Percentiles rank a stretch among this genome's conserved stretches.
Evolutionary conservation across 1,140 invertebrate genomes (phyloP).

Genomic region (Sminthurides bifidus): DNA sequence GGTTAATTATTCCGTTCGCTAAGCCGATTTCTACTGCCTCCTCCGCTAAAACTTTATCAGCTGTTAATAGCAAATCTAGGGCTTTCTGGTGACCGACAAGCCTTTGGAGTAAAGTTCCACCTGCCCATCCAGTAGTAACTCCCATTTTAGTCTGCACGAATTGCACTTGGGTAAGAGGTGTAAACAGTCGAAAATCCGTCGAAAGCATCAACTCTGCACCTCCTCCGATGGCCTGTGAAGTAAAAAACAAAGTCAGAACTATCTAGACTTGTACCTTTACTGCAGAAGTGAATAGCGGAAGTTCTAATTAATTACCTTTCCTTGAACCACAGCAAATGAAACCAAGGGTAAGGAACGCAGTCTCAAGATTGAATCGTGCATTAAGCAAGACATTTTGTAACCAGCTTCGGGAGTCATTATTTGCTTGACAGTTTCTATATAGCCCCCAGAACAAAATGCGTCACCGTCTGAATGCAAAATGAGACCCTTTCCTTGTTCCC

Average conservation of each 20-base stretch:
- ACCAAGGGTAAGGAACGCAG: constrained; percentile 43
- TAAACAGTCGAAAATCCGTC: constrained; percentile 46
- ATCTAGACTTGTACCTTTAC: not conserved
- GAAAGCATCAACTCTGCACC: constrained; percentile 46
- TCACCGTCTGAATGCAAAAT: constrained; percentile 41
- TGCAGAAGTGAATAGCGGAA: not conserved
- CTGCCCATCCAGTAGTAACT: constrained; percentile 47
- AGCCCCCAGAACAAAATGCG: constrained; percentile 50
- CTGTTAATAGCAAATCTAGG: constrained; percentile 40
- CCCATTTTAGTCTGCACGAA: constrained; percentile 50
- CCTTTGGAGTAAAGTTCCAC: constrained; percentile 39
- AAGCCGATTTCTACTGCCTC: constrained; percentile 39
- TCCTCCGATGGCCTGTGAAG: constrained; percentile 43
- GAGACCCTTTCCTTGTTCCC: constrained; percentile 45
- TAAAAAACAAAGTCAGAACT: not conserved
- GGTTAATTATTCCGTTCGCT: constrained; percentile 34
- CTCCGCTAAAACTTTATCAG: constrained; percentile 35
- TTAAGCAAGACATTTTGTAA: constrained; percentile 41
- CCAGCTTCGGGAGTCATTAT: constrained; percentile 37
- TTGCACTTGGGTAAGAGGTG: constrained; percentile 32
- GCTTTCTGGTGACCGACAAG: constrained; percentile 40
- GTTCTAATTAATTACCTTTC: constrained; percentile 33
- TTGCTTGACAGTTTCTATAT: constrained; percentile 41
- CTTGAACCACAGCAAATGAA: constrained; percentile 43
- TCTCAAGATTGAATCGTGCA: constrained; percentile 41